Conservation (phyloP, 53 echinoderm and acorn worm genomes). For the Hippasteria phrygiana region DNA sequence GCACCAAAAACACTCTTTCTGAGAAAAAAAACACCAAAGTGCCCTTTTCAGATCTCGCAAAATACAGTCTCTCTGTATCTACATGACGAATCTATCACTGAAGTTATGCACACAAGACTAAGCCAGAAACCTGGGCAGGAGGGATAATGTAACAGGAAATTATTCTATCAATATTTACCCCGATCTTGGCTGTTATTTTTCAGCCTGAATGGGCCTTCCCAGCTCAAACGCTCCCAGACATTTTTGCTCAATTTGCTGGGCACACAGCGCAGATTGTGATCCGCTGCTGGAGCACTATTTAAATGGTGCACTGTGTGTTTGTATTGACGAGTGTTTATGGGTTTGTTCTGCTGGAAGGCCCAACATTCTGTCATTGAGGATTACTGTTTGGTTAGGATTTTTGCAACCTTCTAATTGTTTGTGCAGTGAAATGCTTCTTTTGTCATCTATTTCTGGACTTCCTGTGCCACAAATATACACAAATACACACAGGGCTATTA, state of each 20-base stretch:
- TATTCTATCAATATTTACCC: slow-evolving; percentile 62
- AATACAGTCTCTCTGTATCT: not conserved
- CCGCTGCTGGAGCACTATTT: not conserved
- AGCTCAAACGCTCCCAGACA: slow-evolving; percentile 21
- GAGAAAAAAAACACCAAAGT: not conserved
- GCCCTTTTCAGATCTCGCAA: not conserved
- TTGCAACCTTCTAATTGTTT: not conserved
- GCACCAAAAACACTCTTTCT: not conserved
- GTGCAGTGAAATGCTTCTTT: slow-evolving; percentile 13
- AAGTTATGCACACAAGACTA: slow-evolving; percentile 19
- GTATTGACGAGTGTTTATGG: slow-evolving; percentile 5
- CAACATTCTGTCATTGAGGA: not conserved
- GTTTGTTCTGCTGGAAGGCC: slow-evolving; percentile 3
- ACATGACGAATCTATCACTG: not conserved
- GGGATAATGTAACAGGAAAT: slow-evolving; percentile 55
- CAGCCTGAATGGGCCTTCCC: slow-evolving; percentile 34
- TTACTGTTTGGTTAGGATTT: not conserved
- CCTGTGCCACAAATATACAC: not conserved
- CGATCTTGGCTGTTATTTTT: slow-evolving; percentile 53
- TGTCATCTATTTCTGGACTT: not conserved
- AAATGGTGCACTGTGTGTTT: not conserved
- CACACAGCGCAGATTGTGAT: slow-evolving; percentile 31
- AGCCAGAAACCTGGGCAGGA: not conserved
- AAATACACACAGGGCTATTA: no score
- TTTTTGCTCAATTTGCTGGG: slow-evolving; percentile 60